A percentile compares a stretch with the other conserved stretches of the same genome.
phyloP scores from a whole-genome alignment of 2,888 invertebrate species.

The Carterocephalus palaemon region DNA sequence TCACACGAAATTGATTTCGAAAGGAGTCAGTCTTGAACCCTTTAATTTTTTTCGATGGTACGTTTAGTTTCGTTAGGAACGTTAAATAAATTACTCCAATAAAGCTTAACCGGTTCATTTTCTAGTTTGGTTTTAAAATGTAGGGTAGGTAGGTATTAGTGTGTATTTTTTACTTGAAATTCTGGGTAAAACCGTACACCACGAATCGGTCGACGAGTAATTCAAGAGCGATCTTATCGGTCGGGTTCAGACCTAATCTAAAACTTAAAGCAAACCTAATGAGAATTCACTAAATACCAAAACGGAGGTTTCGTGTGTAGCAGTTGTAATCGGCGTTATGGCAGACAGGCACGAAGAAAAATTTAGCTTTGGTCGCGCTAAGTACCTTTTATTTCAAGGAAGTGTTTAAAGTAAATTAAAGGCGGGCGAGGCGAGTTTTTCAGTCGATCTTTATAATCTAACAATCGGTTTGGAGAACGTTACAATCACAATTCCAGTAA shows the following conservation, averaged over 20 bases:
- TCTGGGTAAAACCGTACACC: background rate
- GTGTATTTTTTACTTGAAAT: background rate
- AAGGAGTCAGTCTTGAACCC: conserved; percentile 53
- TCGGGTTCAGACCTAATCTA: conserved; percentile 32
- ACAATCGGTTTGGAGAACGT: conserved; percentile 53
- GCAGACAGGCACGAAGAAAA: conserved; percentile 63
- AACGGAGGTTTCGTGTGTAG: conserved; percentile 56
- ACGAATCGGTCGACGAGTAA: conserved; percentile 25
- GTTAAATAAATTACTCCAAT: conserved; percentile 11
- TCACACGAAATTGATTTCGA: conserved; percentile 56
- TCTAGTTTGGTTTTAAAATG: no score
- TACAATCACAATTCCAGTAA: conserved; percentile 51
- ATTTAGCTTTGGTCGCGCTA: conserved; percentile 46
- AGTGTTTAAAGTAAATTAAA: conserved; percentile 59
- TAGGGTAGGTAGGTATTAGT: background rate
- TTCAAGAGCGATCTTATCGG: conserved; percentile 35
- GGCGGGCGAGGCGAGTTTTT: conserved; percentile 49
- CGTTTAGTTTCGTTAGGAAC: conserved; percentile 32
- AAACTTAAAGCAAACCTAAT: conserved; percentile 45
- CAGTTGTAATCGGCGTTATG: conserved; percentile 59
- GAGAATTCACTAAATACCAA: conserved; percentile 51
- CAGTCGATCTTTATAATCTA: conserved; percentile 48
- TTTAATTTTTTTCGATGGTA: conserved; percentile 48
- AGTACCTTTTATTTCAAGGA: conserved; percentile 58
- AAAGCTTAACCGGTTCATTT: background rate